Evolutionary conservation across 2,888 invertebrate genomes (phyloP).

Genomic region (Volucella inflata): DNA sequence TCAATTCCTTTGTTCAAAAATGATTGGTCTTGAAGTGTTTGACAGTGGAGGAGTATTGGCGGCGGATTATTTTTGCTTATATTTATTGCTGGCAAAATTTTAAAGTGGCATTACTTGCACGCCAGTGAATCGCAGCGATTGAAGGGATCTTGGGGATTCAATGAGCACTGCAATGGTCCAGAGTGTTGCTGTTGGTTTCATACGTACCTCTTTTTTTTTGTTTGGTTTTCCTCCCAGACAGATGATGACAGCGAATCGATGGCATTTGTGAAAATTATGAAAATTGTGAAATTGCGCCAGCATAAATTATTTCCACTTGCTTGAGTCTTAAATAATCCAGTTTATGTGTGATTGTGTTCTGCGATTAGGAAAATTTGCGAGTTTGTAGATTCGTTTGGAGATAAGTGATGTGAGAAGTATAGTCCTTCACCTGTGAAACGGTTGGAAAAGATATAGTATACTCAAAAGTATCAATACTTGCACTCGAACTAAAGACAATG

Average conservation of each 20-base stretch:
- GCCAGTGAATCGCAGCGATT: slow-evolving; percentile 24
- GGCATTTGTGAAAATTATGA: background rate
- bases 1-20: slow-evolving; percentile 21
- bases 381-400: no score
- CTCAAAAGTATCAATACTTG: no score
- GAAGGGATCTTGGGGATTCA: slow-evolving; percentile 9
- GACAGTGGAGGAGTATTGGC: background rate
- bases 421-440: no score
- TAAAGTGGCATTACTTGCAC: slow-evolving; percentile 37
- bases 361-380: slow-evolving; percentile 25
- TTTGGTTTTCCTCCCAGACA: background rate
- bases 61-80: slow-evolving; percentile 24
- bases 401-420: no score
- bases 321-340: slow-evolving; percentile 6
- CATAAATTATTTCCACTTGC: slow-evolving; percentile 44
- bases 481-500: no score
- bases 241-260: slow-evolving; percentile 46
- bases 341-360: slow-evolving; percentile 27
- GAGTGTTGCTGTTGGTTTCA: background rate
- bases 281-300: slow-evolving; percentile 32
- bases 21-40: background rate
- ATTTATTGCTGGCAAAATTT: slow-evolving; percentile 1
- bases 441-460: no score
- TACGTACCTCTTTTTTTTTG: background rate
- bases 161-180: slow-evolving; percentile 6